These are phyloP conservation scores for Pseudomyrmex flavicornis DNA, from an alignment of 1,140 invertebrate genomes.

Conservation along the genomic window DNA sequence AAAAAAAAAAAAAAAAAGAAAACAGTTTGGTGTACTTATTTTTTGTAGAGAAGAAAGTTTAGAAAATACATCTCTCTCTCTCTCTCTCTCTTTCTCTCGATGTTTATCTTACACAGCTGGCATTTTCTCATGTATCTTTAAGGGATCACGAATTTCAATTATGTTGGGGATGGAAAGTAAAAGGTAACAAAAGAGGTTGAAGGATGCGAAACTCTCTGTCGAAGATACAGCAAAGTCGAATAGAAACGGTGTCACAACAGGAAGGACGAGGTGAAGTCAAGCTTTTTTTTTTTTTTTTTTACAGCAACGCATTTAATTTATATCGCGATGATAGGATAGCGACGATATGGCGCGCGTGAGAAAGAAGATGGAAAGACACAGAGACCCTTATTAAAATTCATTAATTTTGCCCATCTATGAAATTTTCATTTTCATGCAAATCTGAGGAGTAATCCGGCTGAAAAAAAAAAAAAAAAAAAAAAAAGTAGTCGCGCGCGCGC, in stretches of 20 bases:
- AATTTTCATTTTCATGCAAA: slow-evolving; percentile 85
- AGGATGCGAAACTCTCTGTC: background rate
- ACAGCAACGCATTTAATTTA: slow-evolving; percentile 71
- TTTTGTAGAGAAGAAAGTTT: too few relatives aligned
- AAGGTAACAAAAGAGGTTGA: slow-evolving; percentile 2
- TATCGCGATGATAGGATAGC: slow-evolving; percentile 69
- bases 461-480: slow-evolving; percentile 52
- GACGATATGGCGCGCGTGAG: slow-evolving; percentile 54
- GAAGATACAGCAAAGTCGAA: slow-evolving; percentile 37
- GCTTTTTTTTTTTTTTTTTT: slow-evolving; percentile 58
- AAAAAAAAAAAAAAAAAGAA: too few relatives aligned
- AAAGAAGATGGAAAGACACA: slow-evolving; percentile 60
- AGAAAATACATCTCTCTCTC: too few relatives aligned
- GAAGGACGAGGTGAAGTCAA: slow-evolving; percentile 24
- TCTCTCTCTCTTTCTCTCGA: background rate
- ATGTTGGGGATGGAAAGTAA: slow-evolving; percentile 26
- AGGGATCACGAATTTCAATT: slow-evolving; percentile 57
- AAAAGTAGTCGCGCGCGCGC: slow-evolving; percentile 12
- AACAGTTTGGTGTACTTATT: too few relatives aligned
- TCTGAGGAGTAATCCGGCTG: slow-evolving; percentile 77
- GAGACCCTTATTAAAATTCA: slow-evolving; percentile 84
- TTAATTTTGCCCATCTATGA: slow-evolving; percentile 83
- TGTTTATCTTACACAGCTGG: slow-evolving; percentile 33
- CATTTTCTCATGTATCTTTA: slow-evolving; percentile 17
- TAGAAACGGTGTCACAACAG: slow-evolving; percentile 7